Conservation (phyloP, 2,797 vertebrate genomes). For the Pangasius djambal region DNA sequence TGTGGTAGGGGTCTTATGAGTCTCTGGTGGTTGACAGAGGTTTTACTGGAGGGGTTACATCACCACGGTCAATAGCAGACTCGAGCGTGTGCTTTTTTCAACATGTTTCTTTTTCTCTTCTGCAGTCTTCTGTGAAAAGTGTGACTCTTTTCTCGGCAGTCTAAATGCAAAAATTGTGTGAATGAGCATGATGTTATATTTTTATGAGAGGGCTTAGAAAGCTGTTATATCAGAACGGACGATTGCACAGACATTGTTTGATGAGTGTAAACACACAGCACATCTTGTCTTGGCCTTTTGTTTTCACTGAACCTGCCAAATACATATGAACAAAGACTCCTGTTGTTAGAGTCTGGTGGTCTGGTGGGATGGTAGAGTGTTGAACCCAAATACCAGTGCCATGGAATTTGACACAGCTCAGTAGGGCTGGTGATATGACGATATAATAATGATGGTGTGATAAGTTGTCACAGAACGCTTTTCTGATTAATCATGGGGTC, state of each 20-base stretch:
- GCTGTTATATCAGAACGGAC: background rate
- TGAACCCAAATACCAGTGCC: background rate
- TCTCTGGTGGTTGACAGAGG: background rate
- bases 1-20: background rate
- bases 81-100: background rate
- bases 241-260: background rate
- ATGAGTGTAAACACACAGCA: background rate
- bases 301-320: background rate
- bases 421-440: background rate
- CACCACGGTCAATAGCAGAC: background rate
- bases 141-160: background rate
- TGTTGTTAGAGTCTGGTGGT: background rate
- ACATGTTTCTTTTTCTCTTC: background rate
- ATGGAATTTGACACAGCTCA: background rate
- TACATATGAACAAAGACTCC: background rate
- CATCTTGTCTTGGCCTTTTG: background rate
- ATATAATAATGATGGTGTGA: background rate
- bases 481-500: background rate
- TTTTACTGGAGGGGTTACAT: conserved; percentile 7
- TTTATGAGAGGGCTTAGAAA: background rate
- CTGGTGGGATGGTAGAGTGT: background rate
- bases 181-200: background rate
- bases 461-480: background rate
- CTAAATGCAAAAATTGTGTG: background rate
- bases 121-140: background rate